Conservation (phyloP, 37 sponge, comb jelly and placozoan species). For the Sycon ciliatum region DNA sequence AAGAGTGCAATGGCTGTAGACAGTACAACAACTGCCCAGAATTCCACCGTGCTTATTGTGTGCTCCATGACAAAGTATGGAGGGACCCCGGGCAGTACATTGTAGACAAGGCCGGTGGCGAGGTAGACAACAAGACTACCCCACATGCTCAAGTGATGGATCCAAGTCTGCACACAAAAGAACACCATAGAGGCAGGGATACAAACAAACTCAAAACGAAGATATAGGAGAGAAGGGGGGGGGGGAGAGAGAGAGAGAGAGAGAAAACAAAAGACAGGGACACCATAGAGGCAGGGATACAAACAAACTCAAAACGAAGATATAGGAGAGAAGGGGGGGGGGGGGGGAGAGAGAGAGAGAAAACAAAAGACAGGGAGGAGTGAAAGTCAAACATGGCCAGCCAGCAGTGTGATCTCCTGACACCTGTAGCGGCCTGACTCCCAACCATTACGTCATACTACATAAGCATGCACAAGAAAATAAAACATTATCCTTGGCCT, state of each 20-base stretch:
- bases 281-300: background rate
- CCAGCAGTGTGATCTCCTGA: too few species aligned
- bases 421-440: too few species aligned
- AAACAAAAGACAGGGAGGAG: background rate
- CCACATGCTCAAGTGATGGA: conserved; percentile 51
- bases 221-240: background rate
- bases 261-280: background rate
- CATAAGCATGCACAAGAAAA: too few species aligned
- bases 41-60: conserved; percentile 18
- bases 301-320: background rate
- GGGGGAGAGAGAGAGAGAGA: background rate
- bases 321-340: background rate
- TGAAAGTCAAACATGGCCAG: background rate
- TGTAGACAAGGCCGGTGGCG: conserved; percentile 49
- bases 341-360: background rate
- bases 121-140: conserved; percentile 45
- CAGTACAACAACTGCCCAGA: conserved; percentile 51
- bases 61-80: conserved; percentile 44
- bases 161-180: conserved; percentile 27
- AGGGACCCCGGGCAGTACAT: conserved; percentile 42
- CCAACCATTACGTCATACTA: too few species aligned
- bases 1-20: conserved; percentile 44
- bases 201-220: conserved; percentile 1
- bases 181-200: background rate
- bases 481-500: too few species aligned